A percentile compares a stretch with the other conserved stretches of the same genome.
These are phyloP conservation scores for Stenoptilia bipunctidactyla DNA, from an alignment of 2,888 invertebrate species.

Conservation along the genomic window DNA sequence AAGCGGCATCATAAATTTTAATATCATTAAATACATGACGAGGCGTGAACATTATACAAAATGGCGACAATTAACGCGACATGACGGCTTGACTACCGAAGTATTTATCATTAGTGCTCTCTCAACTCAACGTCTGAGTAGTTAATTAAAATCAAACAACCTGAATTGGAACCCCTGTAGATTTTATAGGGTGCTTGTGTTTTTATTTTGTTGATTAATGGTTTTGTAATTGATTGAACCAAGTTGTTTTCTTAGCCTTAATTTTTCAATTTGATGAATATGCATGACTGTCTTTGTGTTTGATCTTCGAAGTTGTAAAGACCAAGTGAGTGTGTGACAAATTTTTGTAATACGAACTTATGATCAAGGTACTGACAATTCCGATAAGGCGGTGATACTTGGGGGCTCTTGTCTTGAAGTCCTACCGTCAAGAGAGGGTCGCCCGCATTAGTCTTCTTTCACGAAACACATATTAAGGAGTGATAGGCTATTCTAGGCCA, in stretches of 20 bases:
- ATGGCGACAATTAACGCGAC: constrained; percentile 43
- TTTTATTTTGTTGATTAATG: constrained; percentile 29
- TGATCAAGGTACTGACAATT: too few relatives aligned
- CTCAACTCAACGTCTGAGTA: constrained; percentile 24
- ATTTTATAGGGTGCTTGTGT: constrained; percentile 17
- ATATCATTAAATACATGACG: constrained; percentile 1
- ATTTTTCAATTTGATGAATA: too few relatives aligned
- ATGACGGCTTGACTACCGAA: constrained; percentile 32
- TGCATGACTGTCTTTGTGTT: too few relatives aligned
- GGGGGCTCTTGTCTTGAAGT: too few relatives aligned
- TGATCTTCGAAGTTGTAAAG: too few relatives aligned
- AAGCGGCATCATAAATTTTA: constrained; percentile 8
- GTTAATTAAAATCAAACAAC: constrained; percentile 64
- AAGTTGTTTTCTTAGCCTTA: constrained; percentile 24
- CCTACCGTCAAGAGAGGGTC: too few relatives aligned
- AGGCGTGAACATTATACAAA: constrained; percentile 35
- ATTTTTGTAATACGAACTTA: too few relatives aligned
- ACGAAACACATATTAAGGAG: too few relatives aligned
- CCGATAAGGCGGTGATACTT: too few relatives aligned
- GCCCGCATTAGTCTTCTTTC: too few relatives aligned
- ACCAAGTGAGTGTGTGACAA: too few relatives aligned
- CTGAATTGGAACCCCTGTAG: constrained; percentile 25
- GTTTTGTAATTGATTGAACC: constrained; percentile 23
- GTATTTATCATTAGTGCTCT: constrained; percentile 40
- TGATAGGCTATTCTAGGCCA: too few relatives aligned